Evolutionary conservation across 2,113 vertebrate species (phyloP).

Genomic region (Alethe castanea): DNA sequence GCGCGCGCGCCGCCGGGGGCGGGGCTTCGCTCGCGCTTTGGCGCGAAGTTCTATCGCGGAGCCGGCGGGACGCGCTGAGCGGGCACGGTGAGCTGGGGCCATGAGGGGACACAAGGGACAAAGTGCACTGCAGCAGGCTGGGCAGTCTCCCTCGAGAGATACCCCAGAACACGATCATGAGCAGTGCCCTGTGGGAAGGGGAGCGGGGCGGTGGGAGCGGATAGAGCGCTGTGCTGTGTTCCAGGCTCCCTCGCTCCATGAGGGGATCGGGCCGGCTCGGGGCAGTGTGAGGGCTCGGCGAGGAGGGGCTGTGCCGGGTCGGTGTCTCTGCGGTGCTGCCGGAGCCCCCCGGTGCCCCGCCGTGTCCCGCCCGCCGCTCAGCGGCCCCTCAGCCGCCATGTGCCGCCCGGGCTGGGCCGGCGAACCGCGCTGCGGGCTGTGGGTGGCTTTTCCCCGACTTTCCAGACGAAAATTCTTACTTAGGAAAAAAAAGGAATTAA

Average conservation of each 20-base stretch:
- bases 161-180: neutral
- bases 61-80: neutral
- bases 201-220: neutral
- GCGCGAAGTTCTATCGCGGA: conserved; percentile 48
- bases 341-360: neutral
- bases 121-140: too few species aligned
- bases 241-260: neutral
- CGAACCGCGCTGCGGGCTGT: neutral
- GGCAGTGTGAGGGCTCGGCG: too few species aligned
- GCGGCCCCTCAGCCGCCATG: neutral
- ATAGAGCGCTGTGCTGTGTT: neutral
- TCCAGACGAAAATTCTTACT: neutral
- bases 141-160: neutral
- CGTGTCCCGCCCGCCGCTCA: neutral
- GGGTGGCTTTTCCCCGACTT: neutral
- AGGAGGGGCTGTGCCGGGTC: too few species aligned
- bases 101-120: fast-evolving
- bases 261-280: too few species aligned
- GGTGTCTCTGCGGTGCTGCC: neutral
- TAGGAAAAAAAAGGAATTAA: neutral
- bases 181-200: neutral
- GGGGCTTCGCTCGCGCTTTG: neutral
- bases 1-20: neutral
- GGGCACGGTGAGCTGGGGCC: neutral
- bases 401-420: neutral